These are phyloP conservation scores for Harpagus bidentatus DNA, from an alignment of 2,113 vertebrate genomes.

Conservation along the genomic window DNA sequence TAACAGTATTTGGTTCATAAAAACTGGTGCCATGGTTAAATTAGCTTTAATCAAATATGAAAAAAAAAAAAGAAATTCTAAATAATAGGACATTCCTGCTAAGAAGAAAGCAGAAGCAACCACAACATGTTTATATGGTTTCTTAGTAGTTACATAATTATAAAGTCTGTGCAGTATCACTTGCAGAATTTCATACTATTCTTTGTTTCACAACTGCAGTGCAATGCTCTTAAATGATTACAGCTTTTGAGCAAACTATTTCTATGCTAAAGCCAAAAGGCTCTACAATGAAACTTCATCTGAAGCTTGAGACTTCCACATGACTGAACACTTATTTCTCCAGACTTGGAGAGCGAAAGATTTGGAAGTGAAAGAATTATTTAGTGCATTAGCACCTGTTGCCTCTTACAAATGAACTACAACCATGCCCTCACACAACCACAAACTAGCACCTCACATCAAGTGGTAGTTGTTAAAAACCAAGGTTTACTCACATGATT, in stretches of 20 bases:
- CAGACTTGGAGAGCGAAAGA: background rate
- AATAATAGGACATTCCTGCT: slow-evolving; percentile 18
- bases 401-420: background rate
- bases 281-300: slow-evolving; percentile 65
- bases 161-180: slow-evolving; percentile 57
- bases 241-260: slow-evolving; percentile 53
- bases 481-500: background rate
- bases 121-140: slow-evolving; percentile 55
- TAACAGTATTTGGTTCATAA: background rate
- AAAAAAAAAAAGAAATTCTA: slow-evolving; percentile 7
- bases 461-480: background rate
- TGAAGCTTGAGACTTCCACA: slow-evolving; percentile 53
- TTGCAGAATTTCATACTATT: slow-evolving; percentile 53
- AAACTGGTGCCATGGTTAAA: background rate
- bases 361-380: background rate
- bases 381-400: background rate
- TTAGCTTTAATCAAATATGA: slow-evolving; percentile 4
- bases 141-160: slow-evolving; percentile 70
- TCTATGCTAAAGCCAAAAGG: slow-evolving; percentile 56
- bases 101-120: slow-evolving; percentile 55
- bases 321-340: slow-evolving; percentile 58
- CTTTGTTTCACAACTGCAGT: slow-evolving; percentile 54
- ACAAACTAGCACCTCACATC: background rate
- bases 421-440: background rate
- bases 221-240: slow-evolving; percentile 59